Conservation (phyloP, 2,888 invertebrate species). For the Xestia c-nigrum region DNA sequence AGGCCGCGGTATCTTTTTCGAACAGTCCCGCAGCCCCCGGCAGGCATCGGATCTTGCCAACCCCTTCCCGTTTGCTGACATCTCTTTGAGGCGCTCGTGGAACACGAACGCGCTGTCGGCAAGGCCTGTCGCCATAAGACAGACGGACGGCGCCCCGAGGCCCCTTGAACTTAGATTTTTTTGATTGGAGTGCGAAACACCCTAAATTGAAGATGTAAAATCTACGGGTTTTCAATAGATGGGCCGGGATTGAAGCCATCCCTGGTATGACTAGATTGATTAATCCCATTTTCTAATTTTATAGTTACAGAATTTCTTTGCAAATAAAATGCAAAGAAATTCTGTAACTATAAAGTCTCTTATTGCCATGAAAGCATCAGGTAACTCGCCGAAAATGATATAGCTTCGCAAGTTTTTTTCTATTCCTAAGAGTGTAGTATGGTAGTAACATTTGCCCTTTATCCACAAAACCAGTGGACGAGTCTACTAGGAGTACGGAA, state of each 20-base stretch:
- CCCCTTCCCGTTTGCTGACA: too few relatives aligned
- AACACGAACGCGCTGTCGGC: too few relatives aligned
- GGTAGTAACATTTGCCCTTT: not conserved
- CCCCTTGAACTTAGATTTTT: not conserved
- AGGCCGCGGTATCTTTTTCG: too few relatives aligned
- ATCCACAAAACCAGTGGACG: not conserved
- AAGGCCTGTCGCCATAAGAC: too few relatives aligned
- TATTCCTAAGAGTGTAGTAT: not conserved
- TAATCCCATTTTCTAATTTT: not conserved
- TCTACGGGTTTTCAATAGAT: slow-evolving; percentile 15
- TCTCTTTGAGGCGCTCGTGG: too few relatives aligned
- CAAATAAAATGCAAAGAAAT: too few relatives aligned
- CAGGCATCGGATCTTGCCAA: too few relatives aligned
- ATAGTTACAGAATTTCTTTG: too few relatives aligned
- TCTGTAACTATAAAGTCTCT: too few relatives aligned
- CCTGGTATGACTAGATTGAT: not conserved
- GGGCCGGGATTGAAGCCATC: slow-evolving; percentile 14
- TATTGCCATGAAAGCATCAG: not conserved
- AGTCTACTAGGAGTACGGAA: not conserved
- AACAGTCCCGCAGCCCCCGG: too few relatives aligned
- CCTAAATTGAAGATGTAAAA: not conserved
- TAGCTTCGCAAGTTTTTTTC: not conserved
- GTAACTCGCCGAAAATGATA: not conserved
- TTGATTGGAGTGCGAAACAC: not conserved
- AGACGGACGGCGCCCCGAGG: not conserved